Percentiles rank a stretch among this genome's conserved stretches.
Evolutionary conservation across 2,888 invertebrate genomes (phyloP).

Genomic region (Hypolimnas misippus): DNA sequence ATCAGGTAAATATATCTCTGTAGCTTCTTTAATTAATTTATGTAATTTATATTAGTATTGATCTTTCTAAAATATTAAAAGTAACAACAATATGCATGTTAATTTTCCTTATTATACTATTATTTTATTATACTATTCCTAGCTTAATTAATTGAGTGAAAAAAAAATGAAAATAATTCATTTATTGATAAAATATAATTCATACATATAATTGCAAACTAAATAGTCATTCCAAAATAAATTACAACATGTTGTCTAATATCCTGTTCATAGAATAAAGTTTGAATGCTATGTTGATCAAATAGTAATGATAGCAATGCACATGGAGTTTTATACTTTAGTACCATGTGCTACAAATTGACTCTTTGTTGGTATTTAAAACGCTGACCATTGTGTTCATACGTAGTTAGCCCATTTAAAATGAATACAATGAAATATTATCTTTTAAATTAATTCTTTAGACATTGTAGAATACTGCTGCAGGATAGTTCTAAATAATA

Average conservation of each 20-base stretch:
- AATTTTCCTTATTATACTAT: background rate
- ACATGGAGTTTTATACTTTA: background rate
- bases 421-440: conserved; percentile 17
- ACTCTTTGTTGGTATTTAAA: conserved; percentile 4
- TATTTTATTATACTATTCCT: too few relatives aligned
- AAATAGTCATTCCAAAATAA: background rate
- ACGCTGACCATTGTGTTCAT: conserved; percentile 5
- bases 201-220: too few relatives aligned
- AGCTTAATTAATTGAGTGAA: too few relatives aligned
- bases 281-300: background rate
- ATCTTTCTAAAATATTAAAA: too few relatives aligned
- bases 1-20: conserved; percentile 82
- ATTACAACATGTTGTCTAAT: background rate
- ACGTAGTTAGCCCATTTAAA: conserved; percentile 20
- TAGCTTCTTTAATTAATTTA: conserved; percentile 1
- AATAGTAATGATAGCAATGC: background rate
- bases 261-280: background rate
- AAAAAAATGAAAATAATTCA: too few relatives aligned
- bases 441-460: conserved; percentile 6
- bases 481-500: background rate
- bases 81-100: background rate
- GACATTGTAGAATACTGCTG: conserved; percentile 6
- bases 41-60: background rate
- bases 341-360: conserved; percentile 5
- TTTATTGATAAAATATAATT: too few relatives aligned